These are phyloP conservation scores for Pogonocherus hispidulus DNA, from an alignment of 2,888 invertebrate genomes.

Conservation along the genomic window DNA sequence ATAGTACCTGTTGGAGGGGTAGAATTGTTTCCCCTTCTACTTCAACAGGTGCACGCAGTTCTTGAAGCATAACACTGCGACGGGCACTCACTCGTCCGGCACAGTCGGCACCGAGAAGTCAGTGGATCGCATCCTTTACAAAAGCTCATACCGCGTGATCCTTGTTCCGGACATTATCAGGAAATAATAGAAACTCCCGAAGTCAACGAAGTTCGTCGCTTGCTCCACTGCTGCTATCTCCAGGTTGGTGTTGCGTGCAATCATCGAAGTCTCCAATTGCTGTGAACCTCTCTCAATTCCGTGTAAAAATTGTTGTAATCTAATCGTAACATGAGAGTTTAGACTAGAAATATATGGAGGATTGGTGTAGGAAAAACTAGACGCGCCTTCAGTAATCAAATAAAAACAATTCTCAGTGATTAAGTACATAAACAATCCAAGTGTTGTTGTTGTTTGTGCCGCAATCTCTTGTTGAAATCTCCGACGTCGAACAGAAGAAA, in stretches of 20 bases:
- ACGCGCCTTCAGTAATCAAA: not conserved
- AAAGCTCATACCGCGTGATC: conserved; percentile 53
- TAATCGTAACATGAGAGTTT: conserved; percentile 4
- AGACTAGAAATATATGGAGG: not conserved
- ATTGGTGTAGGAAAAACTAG: conserved; percentile 10
- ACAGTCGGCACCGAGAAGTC: conserved; percentile 67
- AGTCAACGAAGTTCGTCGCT: conserved; percentile 46
- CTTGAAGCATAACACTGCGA: conserved; percentile 69
- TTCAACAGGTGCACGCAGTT: conserved; percentile 69
- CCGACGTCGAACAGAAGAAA: conserved; percentile 38
- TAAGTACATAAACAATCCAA: conserved; percentile 31
- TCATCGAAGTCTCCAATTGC: conserved; percentile 46
- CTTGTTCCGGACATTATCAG: conserved; percentile 45
- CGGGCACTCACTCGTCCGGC: conserved; percentile 69
- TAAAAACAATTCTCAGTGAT: conserved; percentile 18
- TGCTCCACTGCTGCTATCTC: conserved; percentile 50
- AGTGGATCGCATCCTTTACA: conserved; percentile 56
- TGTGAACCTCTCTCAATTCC: conserved; percentile 12
- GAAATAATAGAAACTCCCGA: conserved; percentile 21
- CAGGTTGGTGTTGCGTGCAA: conserved; percentile 48
- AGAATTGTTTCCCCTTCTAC: conserved; percentile 63
- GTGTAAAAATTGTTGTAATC: conserved; percentile 22
- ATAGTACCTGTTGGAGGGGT: conserved; percentile 65
- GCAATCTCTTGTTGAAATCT: conserved; percentile 45
- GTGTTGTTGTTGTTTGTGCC: conserved; percentile 36